phyloP scores from a whole-genome alignment of 2,797 vertebrate genomes.

The Lophotriccus pileatus region DNA sequence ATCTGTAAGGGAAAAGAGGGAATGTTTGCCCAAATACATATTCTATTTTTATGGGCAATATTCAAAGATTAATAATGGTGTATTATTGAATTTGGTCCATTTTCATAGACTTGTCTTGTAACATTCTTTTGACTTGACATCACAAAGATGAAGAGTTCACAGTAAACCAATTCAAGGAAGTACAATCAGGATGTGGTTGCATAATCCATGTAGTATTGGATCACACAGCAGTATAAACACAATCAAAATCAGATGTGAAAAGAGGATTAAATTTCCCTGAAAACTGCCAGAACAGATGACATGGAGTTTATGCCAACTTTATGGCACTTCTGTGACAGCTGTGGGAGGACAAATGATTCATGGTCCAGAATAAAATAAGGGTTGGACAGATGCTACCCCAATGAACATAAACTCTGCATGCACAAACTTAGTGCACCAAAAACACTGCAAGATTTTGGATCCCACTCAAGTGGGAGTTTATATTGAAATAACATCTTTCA shows the following conservation, averaged over 20 bases:
- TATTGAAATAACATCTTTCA: neutral
- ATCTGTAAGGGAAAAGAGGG: neutral
- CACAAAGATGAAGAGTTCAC: neutral
- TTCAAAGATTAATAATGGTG: neutral
- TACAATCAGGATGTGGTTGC: neutral
- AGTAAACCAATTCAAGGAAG: neutral
- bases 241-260: neutral
- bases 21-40: neutral
- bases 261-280: neutral
- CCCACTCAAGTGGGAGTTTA: neutral
- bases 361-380: neutral
- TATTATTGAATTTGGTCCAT: neutral
- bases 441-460: neutral
- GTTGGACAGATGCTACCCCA: neutral
- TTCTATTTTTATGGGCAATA: neutral
- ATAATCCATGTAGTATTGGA: neutral
- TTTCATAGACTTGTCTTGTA: neutral
- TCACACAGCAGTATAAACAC: neutral
- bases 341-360: neutral
- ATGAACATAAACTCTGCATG: neutral
- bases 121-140: neutral
- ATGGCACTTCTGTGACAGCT: neutral
- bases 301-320: neutral
- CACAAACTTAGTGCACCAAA: neutral
- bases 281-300: neutral